These are phyloP conservation scores for Hemicrepidius hirtus DNA, from an alignment of 2,888 invertebrate species.

Conservation along the genomic window DNA sequence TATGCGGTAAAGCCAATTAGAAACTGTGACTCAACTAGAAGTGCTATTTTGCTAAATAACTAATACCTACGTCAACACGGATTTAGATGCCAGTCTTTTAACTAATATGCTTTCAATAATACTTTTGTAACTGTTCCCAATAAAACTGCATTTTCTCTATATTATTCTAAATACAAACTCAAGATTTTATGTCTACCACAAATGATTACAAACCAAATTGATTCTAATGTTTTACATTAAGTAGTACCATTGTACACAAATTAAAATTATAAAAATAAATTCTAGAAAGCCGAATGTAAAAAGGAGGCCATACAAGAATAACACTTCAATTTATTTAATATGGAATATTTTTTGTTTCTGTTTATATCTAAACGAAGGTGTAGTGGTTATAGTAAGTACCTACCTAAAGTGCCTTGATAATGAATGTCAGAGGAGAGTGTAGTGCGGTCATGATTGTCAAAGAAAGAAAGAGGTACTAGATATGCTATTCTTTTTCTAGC, in stretches of 20 bases:
- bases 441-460: too few relatives aligned
- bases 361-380: too few relatives aligned
- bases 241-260: not conserved
- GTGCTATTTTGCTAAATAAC: conserved; percentile 46
- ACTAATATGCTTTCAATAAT: conserved; percentile 51
- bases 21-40: conserved; percentile 43
- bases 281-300: not conserved
- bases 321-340: too few relatives aligned
- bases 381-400: too few relatives aligned
- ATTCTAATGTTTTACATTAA: not conserved
- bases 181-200: conserved; percentile 20
- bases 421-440: too few relatives aligned
- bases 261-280: not conserved
- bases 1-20: conserved; percentile 66
- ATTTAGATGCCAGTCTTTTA: conserved; percentile 53
- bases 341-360: too few relatives aligned
- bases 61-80: conserved; percentile 42
- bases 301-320: not conserved
- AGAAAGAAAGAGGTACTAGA: too few relatives aligned
- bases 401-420: too few relatives aligned
- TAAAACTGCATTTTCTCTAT: conserved; percentile 33
- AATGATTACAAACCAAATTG: conserved; percentile 2
- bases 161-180: conserved; percentile 37
- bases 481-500: too few relatives aligned
- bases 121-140: conserved; percentile 51